Percentiles rank a stretch among this genome's conserved stretches.
phyloP scores from a whole-genome alignment of 2,797 vertebrate genomes.

The Crenichthys baileyi region DNA sequence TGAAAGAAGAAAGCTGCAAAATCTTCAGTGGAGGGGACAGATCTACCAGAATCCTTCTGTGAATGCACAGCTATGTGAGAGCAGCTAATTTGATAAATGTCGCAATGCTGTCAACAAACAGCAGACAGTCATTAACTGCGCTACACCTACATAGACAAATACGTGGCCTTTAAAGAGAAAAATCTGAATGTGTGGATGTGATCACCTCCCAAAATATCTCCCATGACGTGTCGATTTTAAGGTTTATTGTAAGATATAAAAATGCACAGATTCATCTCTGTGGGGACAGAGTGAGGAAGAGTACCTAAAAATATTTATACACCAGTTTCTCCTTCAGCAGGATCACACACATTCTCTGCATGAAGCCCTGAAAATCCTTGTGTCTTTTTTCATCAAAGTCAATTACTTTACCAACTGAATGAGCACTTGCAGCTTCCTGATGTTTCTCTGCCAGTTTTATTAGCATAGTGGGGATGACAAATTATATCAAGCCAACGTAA shows the following conservation, averaged over 20 bases:
- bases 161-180: conserved; percentile 14
- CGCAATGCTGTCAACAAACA: conserved; percentile 47
- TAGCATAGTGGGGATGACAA: conserved; percentile 47
- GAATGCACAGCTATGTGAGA: conserved; percentile 41
- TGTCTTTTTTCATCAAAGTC: conserved; percentile 11
- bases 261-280: conserved; percentile 13
- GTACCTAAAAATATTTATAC: not conserved
- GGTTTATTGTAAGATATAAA: not conserved
- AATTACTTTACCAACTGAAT: not conserved
- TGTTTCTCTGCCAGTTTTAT: conserved; percentile 24
- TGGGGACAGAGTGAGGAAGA: conserved; percentile 6
- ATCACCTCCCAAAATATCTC: not conserved
- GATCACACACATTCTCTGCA: not conserved
- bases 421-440: not conserved
- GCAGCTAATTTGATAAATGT: conserved; percentile 70
- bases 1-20: conserved; percentile 58
- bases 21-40: conserved; percentile 51
- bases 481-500: conserved; percentile 56
- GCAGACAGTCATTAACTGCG: conserved; percentile 29
- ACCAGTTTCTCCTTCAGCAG: conserved; percentile 9
- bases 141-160: conserved; percentile 22
- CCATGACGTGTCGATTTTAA: not conserved
- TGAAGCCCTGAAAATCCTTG: conserved; percentile 9
- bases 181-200: not conserved
- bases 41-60: conserved; percentile 56